Evolutionary conservation across 1,140 invertebrate species (phyloP).

Genomic region (Ostrea denselamellosa): DNA sequence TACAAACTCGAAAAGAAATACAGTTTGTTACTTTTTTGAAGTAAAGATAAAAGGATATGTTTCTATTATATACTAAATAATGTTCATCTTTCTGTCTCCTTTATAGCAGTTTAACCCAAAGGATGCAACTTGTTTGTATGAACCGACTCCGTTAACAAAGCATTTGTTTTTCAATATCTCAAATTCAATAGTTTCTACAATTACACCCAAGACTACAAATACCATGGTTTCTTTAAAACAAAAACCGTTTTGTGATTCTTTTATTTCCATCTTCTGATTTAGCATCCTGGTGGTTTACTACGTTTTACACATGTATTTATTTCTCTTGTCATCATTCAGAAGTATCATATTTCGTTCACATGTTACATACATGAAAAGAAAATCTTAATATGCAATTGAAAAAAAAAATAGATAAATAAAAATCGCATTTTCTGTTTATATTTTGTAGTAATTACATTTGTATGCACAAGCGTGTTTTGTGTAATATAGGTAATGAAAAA

Average conservation of each 20-base stretch:
- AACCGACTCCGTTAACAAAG: neutral
- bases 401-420: no score
- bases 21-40: neutral
- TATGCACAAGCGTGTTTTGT: no score
- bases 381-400: no score
- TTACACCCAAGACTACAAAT: neutral
- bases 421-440: no score
- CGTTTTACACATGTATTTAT: neutral
- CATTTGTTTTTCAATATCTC: neutral
- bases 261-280: neutral
- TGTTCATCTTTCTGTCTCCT: neutral
- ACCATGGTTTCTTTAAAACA: neutral
- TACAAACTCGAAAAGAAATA: neutral
- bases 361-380: neutral
- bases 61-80: neutral
- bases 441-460: no score
- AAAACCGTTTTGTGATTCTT: neutral
- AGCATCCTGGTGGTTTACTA: neutral
- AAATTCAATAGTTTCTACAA: neutral
- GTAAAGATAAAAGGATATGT: neutral
- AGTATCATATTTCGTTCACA: neutral
- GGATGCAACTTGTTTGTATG: slow-evolving; percentile 1
- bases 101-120: neutral
- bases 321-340: neutral
- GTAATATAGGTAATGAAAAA: no score